Base-by-base conservation (phyloP, 2,888 invertebrate genomes). In the Coecobrya sp. region DNA sequence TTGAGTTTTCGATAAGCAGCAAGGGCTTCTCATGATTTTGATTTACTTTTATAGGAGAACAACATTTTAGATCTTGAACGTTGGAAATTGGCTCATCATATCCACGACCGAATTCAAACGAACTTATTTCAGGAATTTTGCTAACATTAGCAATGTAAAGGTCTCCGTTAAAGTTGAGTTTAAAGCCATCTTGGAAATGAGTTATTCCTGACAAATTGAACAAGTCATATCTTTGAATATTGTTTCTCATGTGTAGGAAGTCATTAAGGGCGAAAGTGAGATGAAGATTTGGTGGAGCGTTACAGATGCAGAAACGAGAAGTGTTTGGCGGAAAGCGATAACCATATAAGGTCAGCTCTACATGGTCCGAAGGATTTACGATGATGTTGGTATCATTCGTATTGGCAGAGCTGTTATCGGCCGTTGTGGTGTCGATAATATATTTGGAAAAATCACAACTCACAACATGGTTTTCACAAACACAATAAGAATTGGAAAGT, bases 31-130 rank as follows among this genome's bases (percentile, higher is more conserved):
- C 22, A 30, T 89, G 52, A 36, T 25, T 36, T 68, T 88, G 84
- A 49, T 70, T 62, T 0, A 84, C 30, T 42, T 88, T 92, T 10
- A 93, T 92, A 59, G 82, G 86, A 16, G 93, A 93, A 27, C 93
- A 93, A 36, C 93, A 93, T 30, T 45, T n/a, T 0, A 86, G 4
- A 27, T 73, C 81, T 73, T 86, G 62, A 19, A 89, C 86, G 55
- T 92, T 25, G 16, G 62, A n/a, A 11, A 91, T n/a, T 3, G 52
- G n/a, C 1, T 82, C 68, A 13, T 89, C 87, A 55, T 45, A 10
- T 10, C 90, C 92, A n/a, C 93, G 59, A 0, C 86, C 90, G 73
- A 93, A 93, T 36, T 86, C 93, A 19, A 19, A 27, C 10, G 11
- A 19, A 11, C 25, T 0, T n/a, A 92, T 59, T 59, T 22, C 59